These are phyloP conservation scores for Heliconius sara DNA, from an alignment of 2,888 invertebrate species.

Conservation along the genomic window DNA sequence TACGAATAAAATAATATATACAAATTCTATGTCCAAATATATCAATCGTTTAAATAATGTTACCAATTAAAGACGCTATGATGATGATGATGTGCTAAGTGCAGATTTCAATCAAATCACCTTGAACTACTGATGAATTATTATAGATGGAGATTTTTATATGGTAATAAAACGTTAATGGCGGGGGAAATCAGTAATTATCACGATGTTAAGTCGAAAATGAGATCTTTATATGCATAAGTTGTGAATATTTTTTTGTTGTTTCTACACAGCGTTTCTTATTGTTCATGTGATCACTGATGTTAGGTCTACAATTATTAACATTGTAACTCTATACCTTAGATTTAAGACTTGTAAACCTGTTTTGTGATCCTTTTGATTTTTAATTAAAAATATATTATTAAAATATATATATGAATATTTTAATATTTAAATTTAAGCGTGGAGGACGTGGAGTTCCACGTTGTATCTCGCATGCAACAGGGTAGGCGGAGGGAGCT, in stretches of 20 bases:
- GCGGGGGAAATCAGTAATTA: conserved; percentile 8
- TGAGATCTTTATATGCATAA: neutral
- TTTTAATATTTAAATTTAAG: neutral
- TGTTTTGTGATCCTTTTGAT: no score
- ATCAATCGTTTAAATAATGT: neutral
- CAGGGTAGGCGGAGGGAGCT: no score
- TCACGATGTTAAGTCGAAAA: no score
- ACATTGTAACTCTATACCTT: no score
- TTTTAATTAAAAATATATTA: no score
- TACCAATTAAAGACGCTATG: neutral
- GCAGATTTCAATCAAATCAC: conserved; percentile 9
- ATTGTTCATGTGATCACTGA: no score
- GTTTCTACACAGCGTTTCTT: no score
- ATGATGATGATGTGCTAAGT: neutral
- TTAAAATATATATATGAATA: neutral
- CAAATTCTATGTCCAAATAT: neutral
- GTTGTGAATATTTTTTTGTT: neutral
- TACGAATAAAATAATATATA: conserved; percentile 2
- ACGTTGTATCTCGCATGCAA: no score
- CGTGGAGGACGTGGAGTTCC: no score
- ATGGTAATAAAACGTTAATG: conserved; percentile 10
- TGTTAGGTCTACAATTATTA: no score
- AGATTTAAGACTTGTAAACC: no score
- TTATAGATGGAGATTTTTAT: conserved; percentile 18
- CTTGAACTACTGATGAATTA: conserved; percentile 19